These are phyloP conservation scores for Periplaneta americana DNA, from an alignment of 1,140 invertebrate genomes.

Conservation along the genomic window DNA sequence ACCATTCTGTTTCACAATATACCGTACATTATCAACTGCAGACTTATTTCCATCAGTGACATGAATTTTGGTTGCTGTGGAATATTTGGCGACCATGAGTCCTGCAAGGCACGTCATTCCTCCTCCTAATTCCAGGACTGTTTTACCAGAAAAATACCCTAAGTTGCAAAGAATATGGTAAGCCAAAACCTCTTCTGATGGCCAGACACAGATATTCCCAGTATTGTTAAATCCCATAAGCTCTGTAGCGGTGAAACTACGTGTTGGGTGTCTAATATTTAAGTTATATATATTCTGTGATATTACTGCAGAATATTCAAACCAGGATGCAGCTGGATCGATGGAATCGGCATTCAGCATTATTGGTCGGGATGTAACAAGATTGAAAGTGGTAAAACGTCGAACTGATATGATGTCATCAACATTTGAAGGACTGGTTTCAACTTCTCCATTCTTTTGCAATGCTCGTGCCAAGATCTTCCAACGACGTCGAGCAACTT, in stretches of 20 bases:
- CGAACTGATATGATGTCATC: slow-evolving; percentile 42
- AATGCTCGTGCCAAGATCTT: slow-evolving; percentile 60
- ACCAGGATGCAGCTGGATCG: slow-evolving; percentile 36
- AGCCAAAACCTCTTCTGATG: slow-evolving; percentile 78
- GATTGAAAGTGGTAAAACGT: slow-evolving; percentile 49
- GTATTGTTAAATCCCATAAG: slow-evolving; percentile 86
- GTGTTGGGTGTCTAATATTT: slow-evolving; percentile 50
- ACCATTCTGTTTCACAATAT: slow-evolving; percentile 56
- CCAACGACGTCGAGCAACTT: slow-evolving; percentile 57
- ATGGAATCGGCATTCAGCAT: slow-evolving; percentile 22
- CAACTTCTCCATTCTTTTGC: slow-evolving; percentile 26
- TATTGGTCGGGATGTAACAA: slow-evolving; percentile 37
- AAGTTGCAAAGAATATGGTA: slow-evolving; percentile 66
- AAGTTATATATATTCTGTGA: slow-evolving; percentile 40
- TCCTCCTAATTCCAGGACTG: slow-evolving; percentile 72
- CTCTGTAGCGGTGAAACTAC: slow-evolving; percentile 58
- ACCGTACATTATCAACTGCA: slow-evolving; percentile 67
- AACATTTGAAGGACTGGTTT: neutral
- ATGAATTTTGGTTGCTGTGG: slow-evolving; percentile 48
- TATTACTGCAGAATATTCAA: slow-evolving; percentile 46
- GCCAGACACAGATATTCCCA: slow-evolving; percentile 88
- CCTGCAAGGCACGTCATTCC: slow-evolving; percentile 83
- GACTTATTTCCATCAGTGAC: slow-evolving; percentile 75
- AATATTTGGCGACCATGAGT: slow-evolving; percentile 64
- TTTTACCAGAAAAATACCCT: slow-evolving; percentile 55